Conservation (phyloP, 2,888 invertebrate genomes). For the Podabrus alpinus region DNA sequence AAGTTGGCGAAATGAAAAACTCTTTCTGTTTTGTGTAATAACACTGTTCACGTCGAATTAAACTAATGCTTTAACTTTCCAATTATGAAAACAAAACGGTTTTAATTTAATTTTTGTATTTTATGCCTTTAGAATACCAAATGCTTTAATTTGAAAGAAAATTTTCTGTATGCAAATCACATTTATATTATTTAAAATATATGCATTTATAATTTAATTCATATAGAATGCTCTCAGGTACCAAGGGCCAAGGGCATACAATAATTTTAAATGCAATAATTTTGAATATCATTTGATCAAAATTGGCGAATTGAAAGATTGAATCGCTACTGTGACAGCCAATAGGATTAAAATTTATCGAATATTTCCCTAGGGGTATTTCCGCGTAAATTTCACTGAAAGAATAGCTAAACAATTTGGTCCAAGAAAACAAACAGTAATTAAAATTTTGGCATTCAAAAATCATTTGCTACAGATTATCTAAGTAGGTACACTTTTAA, state of each 20-base stretch:
- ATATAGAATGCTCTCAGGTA: neutral
- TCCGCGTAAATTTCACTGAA: no score
- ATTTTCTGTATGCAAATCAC: neutral
- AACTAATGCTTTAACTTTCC: neutral
- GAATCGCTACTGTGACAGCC: neutral
- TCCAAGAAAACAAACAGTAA: no score
- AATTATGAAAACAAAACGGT: neutral
- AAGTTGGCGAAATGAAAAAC: neutral
- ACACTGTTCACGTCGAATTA: neutral
- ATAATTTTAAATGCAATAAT: neutral
- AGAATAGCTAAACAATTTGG: no score
- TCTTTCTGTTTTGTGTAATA: neutral
- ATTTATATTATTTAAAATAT: neutral
- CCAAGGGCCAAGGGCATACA: neutral
- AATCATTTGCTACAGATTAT: no score
- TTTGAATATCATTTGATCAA: neutral
- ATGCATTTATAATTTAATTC: neutral
- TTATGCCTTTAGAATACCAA: neutral
- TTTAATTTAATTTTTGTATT: neutral
- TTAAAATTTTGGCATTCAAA: no score
- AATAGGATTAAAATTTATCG: neutral
- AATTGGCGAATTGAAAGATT: neutral
- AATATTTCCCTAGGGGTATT: neutral
- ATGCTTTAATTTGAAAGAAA: neutral
- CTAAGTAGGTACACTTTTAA: no score